Evolutionary conservation across 2,797 vertebrate species (phyloP), one percentile per base, ranked within the genome.

Genomic region (Rhadinocentrus ornatus): DNA sequence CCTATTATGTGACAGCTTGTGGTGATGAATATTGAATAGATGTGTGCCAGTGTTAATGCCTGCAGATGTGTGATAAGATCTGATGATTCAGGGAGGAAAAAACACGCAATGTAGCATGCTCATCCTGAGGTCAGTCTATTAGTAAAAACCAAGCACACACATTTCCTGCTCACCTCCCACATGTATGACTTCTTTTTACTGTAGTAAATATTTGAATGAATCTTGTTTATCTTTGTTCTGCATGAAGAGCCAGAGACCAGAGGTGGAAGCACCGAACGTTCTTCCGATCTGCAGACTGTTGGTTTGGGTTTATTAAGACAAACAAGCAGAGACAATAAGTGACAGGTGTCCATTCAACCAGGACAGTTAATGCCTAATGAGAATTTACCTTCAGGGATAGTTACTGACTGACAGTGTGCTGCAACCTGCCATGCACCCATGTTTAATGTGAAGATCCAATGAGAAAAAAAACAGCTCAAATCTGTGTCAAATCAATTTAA

Each of bases 281-380:
- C 54, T 54, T 64, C 60, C 66, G 26, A 66, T 80, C 22, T 37
- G 34, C 53, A 26, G 24, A 77, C 69, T 12, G 62, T 88, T 80
- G 58, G 64, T 88, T 87, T 73, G 83, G 66, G 70, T 39, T 66
- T 85, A 91, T 91, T 89, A 93, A 92, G 85, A 86, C 69, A 89
- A 93, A 93, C 91, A 93, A 52, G 76, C 78, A 20, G 63, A 57
- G 82, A 74, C 74, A 94, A 94, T 93, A 66, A 94, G 91, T 94
- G 93, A 93, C 85, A 86, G 84, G 75, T 41, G 81, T 70, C 80
- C 88, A 73, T 88, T 84, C 72, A 78, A 84, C 35, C 77, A 63
- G 67, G 78, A 91, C 71, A 50, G 92, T 94, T 95, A 94, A 94
- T 94, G 85, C 66, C 89, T 91, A 83, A 93, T 91, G 89, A 88